Evolutionary conservation across 2,797 vertebrate species (phyloP), one percentile per base, ranked within the genome.

Genomic region (Merluccius polli): DNA sequence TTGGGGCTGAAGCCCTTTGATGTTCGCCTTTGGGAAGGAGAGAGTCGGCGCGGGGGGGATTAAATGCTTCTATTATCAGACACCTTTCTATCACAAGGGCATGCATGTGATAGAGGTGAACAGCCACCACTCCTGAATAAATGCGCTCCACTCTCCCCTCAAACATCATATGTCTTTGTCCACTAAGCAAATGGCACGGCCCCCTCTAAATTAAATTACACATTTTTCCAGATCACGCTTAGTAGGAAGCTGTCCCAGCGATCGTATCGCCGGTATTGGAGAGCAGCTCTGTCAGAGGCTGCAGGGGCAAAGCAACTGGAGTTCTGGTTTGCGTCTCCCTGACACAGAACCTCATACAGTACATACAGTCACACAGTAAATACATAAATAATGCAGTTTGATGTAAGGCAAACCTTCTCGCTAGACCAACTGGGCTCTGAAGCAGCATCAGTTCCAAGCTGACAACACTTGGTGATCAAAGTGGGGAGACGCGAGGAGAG

Each of bases 1-100:
- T 92, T 90, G 76, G 92, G 92, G 85, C 81, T 73, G 59, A 80
- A 75, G 72, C 75, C 81, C 86, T 93, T 90, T 92, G 88, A 92
- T 86, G 87, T 89, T 79, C 69, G 73, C 73, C 78, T 79, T 73
- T 75, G 80, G 80, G 79, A 70, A 70, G 48, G 75, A 75, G 77
- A 78, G 85, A 80, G 65, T 76, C 70, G 44, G 33, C 8, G 33
- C 3, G 33, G 44, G 18, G 72, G 70, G 73, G 63, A 67, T 75
- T 68, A 35, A 24, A 11, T 16, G 41, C 67, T 68, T 74, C 52
- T 69, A 35, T 44, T 29, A 41, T 30, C 44, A 52, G 24, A 30
- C 41, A 36, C 32, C 24, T 24, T 74, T 11, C 72, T 79, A 72
- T 79, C 9, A 3, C 70, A 27, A 67, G 76, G 52, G 76, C 71